Base-by-base conservation (phyloP, 2,888 invertebrate genomes). In the Meliscaeva auricollis region DNA sequence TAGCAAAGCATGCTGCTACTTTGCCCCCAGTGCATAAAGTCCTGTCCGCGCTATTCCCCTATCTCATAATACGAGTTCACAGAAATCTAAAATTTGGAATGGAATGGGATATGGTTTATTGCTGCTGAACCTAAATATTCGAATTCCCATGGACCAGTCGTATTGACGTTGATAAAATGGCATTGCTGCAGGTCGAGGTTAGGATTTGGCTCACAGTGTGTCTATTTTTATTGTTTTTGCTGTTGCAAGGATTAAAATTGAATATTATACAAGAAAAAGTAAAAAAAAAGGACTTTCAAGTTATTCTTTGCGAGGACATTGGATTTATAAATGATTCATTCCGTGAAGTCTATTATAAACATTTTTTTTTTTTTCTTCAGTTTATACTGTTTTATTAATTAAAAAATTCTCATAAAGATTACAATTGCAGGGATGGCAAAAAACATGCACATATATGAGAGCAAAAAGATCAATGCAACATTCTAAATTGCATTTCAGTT, bases 331-430 rank as follows among this genome's bases (percentile, higher is more conserved):
- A 54, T 54, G 30, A 54, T 54, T 54, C 54, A 54, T 54, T 54
- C 15, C 15, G 1, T 54, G 15, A 15, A 17, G n/a, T 62, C 30
- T 32, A 56, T 58, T 38, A 54, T 35, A 64, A 20, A n/a, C n/a
- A n/a, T n/a, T n/a, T n/a, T n/a, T 26, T 26, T 26, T 26, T 5
- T 3, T 44, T 60, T 35, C 35, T 68, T 58, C 35, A 13, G 5
- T 48, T 30, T 44, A n/a, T n/a, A n/a, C 50, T 32, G 41, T 20
- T 70, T 13, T 56, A 50, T 73, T 58, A 73, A 68, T 72, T 74
- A 68, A 76, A 82, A 77, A 72, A 77, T n/a, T 72, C 50, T 32
- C 50, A 26, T 52, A 22, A 81, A 72, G 69, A 72, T 68, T 52
- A 60, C 52, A 69, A 54, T 48, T 32, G 38, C 32, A 41, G 30